phyloP scores from a whole-genome alignment of 1,140 invertebrate species.

The Tyrophagus putrescentiae region DNA sequence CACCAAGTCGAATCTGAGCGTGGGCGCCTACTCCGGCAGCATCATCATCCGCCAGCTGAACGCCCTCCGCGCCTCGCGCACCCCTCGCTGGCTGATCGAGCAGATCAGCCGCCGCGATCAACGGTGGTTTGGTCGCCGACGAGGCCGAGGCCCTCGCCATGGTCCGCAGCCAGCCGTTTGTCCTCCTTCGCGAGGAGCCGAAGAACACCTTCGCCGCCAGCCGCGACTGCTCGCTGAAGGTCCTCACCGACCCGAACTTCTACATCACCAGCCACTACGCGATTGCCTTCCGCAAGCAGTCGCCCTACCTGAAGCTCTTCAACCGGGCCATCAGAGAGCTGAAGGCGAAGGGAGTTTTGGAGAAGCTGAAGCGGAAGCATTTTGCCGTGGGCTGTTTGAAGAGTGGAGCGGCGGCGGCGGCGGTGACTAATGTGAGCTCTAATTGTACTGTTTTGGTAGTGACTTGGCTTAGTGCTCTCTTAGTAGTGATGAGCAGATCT shows the following conservation, averaged over 20 bases:
- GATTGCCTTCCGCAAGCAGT: constrained; percentile 11
- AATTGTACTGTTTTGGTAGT: no score
- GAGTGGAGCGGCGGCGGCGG: no score
- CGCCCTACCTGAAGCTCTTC: neutral
- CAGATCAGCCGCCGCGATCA: no score
- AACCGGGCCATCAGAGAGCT: constrained; percentile 1
- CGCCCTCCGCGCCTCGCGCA: no score
- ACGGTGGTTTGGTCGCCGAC: no score
- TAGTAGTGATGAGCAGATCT: no score
- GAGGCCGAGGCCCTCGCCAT: no score
- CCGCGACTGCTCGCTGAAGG: neutral
- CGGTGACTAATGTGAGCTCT: no score
- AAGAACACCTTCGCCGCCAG: neutral
- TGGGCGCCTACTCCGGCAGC: no score
- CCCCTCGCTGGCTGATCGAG: neutral
- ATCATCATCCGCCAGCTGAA: no score
- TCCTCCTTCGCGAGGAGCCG: constrained; percentile 4
- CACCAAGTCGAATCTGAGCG: neutral
- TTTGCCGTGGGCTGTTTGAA: no score
- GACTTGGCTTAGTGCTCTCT: no score
- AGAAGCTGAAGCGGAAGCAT: neutral
- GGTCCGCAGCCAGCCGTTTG: neutral
- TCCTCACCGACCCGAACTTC: neutral
- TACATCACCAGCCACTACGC: neutral
- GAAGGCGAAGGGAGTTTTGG: neutral